These are phyloP conservation scores for Ricordea florida DNA, from an alignment of 92 coral and sea anemone species.

Conservation along the genomic window DNA sequence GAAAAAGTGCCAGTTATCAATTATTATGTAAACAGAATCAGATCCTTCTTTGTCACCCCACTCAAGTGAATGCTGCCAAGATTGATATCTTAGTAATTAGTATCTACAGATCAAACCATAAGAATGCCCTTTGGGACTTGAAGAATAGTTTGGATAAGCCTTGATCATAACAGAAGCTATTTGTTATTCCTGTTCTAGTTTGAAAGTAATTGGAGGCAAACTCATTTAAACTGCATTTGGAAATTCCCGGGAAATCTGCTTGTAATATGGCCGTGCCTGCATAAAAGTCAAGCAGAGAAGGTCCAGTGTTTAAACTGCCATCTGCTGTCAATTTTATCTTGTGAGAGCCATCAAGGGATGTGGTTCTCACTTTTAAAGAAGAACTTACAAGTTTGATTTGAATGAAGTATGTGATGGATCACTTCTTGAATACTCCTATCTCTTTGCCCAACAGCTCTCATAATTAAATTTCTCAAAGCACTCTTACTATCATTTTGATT, in stretches of 20 bases:
- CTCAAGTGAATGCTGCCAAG: slow-evolving; percentile 31
- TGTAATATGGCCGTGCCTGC: slow-evolving; percentile 28
- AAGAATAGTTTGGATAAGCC: slow-evolving; percentile 39
- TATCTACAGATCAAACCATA: slow-evolving; percentile 57
- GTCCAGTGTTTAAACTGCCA: slow-evolving; percentile 28
- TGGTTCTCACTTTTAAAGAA: slow-evolving; percentile 30
- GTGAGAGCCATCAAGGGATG: slow-evolving; percentile 47
- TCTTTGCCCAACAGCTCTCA: slow-evolving; percentile 57
- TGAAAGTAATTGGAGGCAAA: slow-evolving; percentile 31
- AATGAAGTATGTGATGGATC: slow-evolving; percentile 39
- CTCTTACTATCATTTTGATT: background rate
- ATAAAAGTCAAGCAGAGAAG: slow-evolving; percentile 43
- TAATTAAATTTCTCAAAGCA: slow-evolving; percentile 4
- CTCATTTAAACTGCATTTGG: slow-evolving; percentile 24
- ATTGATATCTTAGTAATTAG: slow-evolving; percentile 39
- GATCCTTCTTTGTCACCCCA: slow-evolving; percentile 34
- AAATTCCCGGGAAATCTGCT: slow-evolving; percentile 14
- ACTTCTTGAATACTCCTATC: slow-evolving; percentile 55
- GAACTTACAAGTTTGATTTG: slow-evolving; percentile 24
- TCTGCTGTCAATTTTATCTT: slow-evolving; percentile 22
- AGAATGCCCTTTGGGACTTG: slow-evolving; percentile 33
- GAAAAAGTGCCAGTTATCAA: slow-evolving; percentile 22
- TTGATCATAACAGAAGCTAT: slow-evolving; percentile 33
- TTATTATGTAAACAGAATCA: slow-evolving; percentile 49
- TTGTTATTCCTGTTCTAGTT: slow-evolving; percentile 17